Base-by-base conservation (phyloP, 2,113 vertebrate species). In the Catharus minimus region DNA sequence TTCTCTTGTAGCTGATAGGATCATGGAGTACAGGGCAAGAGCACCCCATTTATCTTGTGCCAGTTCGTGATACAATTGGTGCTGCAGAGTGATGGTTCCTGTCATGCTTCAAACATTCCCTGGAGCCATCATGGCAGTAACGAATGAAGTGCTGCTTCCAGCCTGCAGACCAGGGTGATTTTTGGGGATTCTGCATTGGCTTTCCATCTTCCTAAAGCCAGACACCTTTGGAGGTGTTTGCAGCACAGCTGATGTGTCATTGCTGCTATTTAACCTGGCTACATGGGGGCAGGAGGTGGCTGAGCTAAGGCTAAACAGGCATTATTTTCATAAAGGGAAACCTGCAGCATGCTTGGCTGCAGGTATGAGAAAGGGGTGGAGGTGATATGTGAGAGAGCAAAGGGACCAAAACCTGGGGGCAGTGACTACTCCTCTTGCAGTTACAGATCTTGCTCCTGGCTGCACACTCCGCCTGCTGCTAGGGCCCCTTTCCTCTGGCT, bases 401-500 rank as follows among this genome's bases (percentile, higher is more conserved):
- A 61, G 27, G 33, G 19, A 50, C 15, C 5, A 10, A 52, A 68
- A 32, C 6, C 24, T 15, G 47, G 30, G 15, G 19, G 11, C 36
- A 43, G 21, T 46, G 75, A 33, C 43, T 6, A 9, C 36, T 64
- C 23, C 49, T 58, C 28, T 60, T 58, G 82, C 61, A 41, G 60
- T 13, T 15, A 15, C n/a, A 60, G 30, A 22, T 24, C 65, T 61
- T 73, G 38, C 19, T 27, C 19, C 44, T 28, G 32, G n/a, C 55
- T 86, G 44, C 46, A 19, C 0, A 2, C 43, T 39, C 36, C 44
- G 24, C 17, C 38, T n/a, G 33, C 38, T 43, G 30, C 60, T n/a
- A 19, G 0, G 0, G 17, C 3, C 13, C 41, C n/a, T 60, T 57
- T 24, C 20, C 47, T 33, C 47, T 13, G 52, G 36, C 46, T 66